Conservation (phyloP, 2,888 invertebrate species). For the Sarcophaga carnaria region DNA sequence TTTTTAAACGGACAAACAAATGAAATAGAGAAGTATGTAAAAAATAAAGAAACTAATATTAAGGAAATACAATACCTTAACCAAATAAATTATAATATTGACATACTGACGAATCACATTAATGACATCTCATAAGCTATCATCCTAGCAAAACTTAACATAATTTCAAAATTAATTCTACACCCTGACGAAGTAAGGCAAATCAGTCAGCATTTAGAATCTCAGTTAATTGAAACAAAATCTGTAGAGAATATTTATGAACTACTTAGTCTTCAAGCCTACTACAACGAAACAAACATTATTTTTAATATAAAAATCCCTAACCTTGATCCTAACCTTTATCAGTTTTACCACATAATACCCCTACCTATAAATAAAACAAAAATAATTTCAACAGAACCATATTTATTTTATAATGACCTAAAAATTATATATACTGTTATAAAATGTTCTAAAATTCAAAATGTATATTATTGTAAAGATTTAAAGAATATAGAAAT, state of each 20-base stretch:
- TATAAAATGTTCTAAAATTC: too few species aligned
- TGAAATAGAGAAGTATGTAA: not conserved
- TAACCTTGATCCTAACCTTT: conserved; percentile 55
- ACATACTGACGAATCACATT: conserved; percentile 53
- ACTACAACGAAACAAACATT: conserved; percentile 60
- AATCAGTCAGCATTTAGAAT: too few species aligned
- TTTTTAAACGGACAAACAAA: not conserved
- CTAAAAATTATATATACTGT: too few species aligned
- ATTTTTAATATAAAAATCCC: conserved; percentile 65
- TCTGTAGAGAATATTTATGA: too few species aligned
- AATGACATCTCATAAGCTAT: not conserved
- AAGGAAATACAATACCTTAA: conserved; percentile 37
- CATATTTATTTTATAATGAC: too few species aligned
- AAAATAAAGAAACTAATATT: conserved; percentile 21
- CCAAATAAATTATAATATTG: conserved; percentile 56
- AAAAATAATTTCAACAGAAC: conserved; percentile 45
- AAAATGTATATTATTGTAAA: too few species aligned
- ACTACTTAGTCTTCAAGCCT: too few species aligned
- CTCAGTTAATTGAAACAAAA: too few species aligned
- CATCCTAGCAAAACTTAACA: too few species aligned
- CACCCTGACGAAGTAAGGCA: too few species aligned
- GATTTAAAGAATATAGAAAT: too few species aligned
- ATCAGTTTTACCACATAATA: conserved; percentile 57
- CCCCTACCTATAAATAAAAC: conserved; percentile 63
- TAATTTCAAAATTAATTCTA: too few species aligned